Evolutionary conservation across 2,113 vertebrate species (phyloP), one percentile per base, ranked within the genome.

Genomic region (Pedetes capensis): DNA sequence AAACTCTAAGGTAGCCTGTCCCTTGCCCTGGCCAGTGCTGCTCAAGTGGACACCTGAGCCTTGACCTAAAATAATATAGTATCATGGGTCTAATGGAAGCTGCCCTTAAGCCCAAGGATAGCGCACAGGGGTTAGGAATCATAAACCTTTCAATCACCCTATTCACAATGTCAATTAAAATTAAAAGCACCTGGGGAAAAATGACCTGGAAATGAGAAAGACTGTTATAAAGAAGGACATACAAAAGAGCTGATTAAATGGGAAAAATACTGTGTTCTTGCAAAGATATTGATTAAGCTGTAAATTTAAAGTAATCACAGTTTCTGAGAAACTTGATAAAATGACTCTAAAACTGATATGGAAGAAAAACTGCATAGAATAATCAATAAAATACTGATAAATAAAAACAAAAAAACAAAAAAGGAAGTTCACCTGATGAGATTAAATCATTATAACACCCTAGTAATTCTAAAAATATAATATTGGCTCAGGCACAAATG

Each of bases 401-500:
- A 91, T 75, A 14, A 92, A 92, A 75, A 82, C 27, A 84, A 69
- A 29, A 16, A 72, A 44, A 74, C 7, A 59, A 47, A 57, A 87
- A 87, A 68, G 25, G 32, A 94, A 91, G 76, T 57, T 68, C 16
- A 61, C n/a, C 7, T 27, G 42, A 76, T 6, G 23, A 39, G 22
- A 39, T 89, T 91, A 91, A 94, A 69, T 69, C 75, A 93, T 79
- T 57, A 44, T 78, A 84, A 59, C 1, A 76, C 23, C 34, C 10
- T 86, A 51, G 22, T 79, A n/a, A 89, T 74, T 27, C 71, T 66
- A 34, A n/a, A 93, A 71, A 59, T 64, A 47, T 59, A 42, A 51
- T 61, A 44, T 53, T 89, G 80, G n/a, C 44, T 80, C 68, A 72
- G 20, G 42, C 91, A 84, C 91, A 96, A 88, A 68, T 91, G 49